These are phyloP conservation scores for Planiliza haematocheilus DNA, from an alignment of 2,113 vertebrate genomes.

Conservation along the genomic window DNA sequence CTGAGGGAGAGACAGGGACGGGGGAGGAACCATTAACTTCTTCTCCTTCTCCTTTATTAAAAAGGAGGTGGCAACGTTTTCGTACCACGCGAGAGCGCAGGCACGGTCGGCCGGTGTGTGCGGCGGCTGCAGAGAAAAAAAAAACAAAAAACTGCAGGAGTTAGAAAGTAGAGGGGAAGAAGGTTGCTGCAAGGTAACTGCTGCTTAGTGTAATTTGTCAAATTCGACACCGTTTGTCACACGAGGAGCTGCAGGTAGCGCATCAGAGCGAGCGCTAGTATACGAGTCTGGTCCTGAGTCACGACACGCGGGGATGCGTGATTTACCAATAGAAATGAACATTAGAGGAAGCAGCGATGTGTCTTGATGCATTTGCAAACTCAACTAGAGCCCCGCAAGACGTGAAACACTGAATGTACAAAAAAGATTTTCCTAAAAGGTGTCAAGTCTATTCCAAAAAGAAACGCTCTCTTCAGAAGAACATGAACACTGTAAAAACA, in stretches of 20 bases:
- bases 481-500: too few relatives aligned
- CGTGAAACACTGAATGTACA: too few relatives aligned
- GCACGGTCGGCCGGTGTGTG: background rate
- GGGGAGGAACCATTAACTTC: background rate
- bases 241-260: background rate
- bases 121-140: background rate
- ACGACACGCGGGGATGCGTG: background rate
- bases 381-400: too few relatives aligned
- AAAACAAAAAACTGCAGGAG: background rate
- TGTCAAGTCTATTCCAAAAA: too few relatives aligned
- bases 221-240: too few relatives aligned
- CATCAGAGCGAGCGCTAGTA: background rate
- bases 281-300: background rate
- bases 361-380: too few relatives aligned
- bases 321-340: background rate
- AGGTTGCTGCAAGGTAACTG: background rate
- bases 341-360: too few relatives aligned
- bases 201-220: background rate
- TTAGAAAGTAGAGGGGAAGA: background rate
- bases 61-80: background rate
- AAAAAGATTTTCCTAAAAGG: too few relatives aligned
- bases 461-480: too few relatives aligned
- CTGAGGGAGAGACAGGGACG: conserved; percentile 3
- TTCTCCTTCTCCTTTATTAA: background rate
- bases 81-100: background rate